phyloP scores from a whole-genome alignment of 2,888 invertebrate species.

The Rugalucina vietnamica region DNA sequence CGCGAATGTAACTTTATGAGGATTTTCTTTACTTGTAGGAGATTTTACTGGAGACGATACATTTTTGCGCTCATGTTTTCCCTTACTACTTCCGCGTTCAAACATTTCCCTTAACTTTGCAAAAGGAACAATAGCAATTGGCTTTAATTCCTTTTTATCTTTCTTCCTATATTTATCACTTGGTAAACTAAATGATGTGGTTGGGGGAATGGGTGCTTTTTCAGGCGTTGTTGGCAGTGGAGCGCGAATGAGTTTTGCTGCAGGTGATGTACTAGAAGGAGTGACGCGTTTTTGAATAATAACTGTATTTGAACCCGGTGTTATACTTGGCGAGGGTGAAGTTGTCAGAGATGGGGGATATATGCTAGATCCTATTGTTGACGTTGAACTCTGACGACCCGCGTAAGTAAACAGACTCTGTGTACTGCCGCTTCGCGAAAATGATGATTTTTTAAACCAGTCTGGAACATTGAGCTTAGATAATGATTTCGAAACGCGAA shows the following conservation, averaged over 20 bases:
- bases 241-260: slow-evolving; percentile 64
- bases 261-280: slow-evolving; percentile 63
- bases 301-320: slow-evolving; percentile 72
- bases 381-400: slow-evolving; percentile 72
- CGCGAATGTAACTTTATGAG: slow-evolving; percentile 46
- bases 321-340: slow-evolving; percentile 74
- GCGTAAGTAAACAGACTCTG: slow-evolving; percentile 71
- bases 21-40: slow-evolving; percentile 53
- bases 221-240: slow-evolving; percentile 71
- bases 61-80: slow-evolving; percentile 32
- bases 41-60: slow-evolving; percentile 25
- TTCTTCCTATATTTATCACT: slow-evolving; percentile 76
- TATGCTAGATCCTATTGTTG: slow-evolving; percentile 74
- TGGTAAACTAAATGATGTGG: slow-evolving; percentile 67
- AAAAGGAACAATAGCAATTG: slow-evolving; percentile 79
- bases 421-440: slow-evolving; percentile 77
- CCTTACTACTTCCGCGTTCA: slow-evolving; percentile 62
- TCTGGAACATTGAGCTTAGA: slow-evolving; percentile 97
- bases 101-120: slow-evolving; percentile 78
- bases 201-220: slow-evolving; percentile 64
- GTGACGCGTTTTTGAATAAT: slow-evolving; percentile 78
- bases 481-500: slow-evolving; percentile 95
- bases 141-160: slow-evolving; percentile 75
- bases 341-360: slow-evolving; percentile 73
- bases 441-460: slow-evolving; percentile 91